phyloP scores from a whole-genome alignment of 1,140 invertebrate species.

The Pseudomyrmex cubaensis region DNA sequence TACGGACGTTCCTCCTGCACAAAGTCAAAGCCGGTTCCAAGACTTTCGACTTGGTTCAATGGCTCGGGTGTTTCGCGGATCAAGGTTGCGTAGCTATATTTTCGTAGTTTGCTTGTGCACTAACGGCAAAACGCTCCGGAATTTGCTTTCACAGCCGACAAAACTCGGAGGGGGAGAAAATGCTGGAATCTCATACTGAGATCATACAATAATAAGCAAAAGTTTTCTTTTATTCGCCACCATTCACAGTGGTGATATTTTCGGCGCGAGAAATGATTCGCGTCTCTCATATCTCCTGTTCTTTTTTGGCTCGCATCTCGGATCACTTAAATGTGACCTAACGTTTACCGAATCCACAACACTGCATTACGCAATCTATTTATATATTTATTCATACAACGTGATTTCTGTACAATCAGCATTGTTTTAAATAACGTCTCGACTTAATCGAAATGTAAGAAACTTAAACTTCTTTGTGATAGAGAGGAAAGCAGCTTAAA shows the following conservation, averaged over 20 bases:
- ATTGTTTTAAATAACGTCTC: background rate
- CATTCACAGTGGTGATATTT: constrained; percentile 19
- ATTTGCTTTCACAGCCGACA: constrained; percentile 56
- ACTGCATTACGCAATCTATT: background rate
- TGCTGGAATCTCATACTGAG: constrained; percentile 9
- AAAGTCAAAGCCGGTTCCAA: constrained; percentile 20
- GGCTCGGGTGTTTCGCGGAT: constrained; percentile 18
- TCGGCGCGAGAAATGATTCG: background rate
- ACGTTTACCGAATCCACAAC: background rate
- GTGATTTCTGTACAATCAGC: too few relatives aligned
- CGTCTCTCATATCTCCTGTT: background rate
- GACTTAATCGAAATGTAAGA: background rate
- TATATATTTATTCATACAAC: background rate
- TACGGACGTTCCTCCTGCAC: constrained; percentile 32
- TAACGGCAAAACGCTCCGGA: background rate
- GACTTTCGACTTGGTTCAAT: constrained; percentile 36
- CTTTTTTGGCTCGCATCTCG: constrained; percentile 11
- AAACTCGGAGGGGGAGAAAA: constrained; percentile 27
- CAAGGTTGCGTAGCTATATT: constrained; percentile 35
- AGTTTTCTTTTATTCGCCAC: constrained; percentile 3
- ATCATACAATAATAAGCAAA: constrained; percentile 50
- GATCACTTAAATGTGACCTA: constrained; percentile 1
- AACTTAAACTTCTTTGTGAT: background rate
- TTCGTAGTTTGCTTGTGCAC: background rate
- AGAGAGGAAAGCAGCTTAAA: background rate